Evolutionary conservation across 2,888 invertebrate species (phyloP).

Genomic region (Phoenoteleia sp.): DNA sequence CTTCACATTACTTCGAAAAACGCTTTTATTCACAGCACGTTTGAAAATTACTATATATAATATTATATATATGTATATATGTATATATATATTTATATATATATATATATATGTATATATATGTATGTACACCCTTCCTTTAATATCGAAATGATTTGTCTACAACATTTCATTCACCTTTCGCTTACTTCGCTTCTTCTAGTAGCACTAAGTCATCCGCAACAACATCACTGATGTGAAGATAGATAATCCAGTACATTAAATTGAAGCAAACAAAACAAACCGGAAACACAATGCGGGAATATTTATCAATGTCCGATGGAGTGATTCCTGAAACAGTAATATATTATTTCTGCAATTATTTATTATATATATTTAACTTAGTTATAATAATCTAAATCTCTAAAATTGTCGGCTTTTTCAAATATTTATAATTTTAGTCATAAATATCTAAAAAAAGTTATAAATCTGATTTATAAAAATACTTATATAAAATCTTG

Average conservation of each 20-base stretch:
- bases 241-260: conserved; percentile 99
- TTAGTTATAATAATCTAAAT: too few species aligned
- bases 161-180: conserved; percentile 46
- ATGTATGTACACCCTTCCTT: too few species aligned
- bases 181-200: conserved; percentile 84
- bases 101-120: too few species aligned
- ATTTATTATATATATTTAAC: too few species aligned
- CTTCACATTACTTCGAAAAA: conserved; percentile 78
- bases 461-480: too few species aligned
- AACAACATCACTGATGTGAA: conserved; percentile 98
- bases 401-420: too few species aligned
- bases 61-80: too few species aligned
- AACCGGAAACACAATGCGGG: conserved; percentile 99
- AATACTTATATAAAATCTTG: too few species aligned
- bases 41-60: conserved; percentile 66
- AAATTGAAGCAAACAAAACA: conserved; percentile 99
- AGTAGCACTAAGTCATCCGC: conserved; percentile 95
- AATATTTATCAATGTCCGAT: conserved; percentile 99
- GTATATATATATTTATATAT: too few species aligned
- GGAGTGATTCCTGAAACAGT: conserved; percentile 91
- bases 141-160: conserved; percentile 67
- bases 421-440: too few species aligned
- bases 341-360: too few species aligned
- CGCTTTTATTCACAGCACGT: conserved; percentile 80
- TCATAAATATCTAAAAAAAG: too few species aligned